A percentile compares a stretch with the other conserved stretches of the same genome.
Evolutionary conservation across 2,888 invertebrate genomes (phyloP).

Genomic region (Cistogaster globosa): DNA sequence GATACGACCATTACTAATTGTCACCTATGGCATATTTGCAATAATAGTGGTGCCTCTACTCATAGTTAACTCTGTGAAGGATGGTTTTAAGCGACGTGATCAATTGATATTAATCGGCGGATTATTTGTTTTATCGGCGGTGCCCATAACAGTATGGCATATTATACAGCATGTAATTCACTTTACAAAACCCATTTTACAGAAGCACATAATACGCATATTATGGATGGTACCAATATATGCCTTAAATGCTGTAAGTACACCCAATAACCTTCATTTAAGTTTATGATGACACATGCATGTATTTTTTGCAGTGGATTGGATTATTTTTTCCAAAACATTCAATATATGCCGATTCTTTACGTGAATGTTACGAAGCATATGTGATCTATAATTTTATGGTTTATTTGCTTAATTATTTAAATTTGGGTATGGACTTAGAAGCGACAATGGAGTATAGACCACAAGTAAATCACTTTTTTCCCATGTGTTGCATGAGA

Average conservation of each 20-base stretch:
- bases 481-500: constrained; percentile 95
- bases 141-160: constrained; percentile 97
- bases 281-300: background rate
- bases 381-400: constrained; percentile 99
- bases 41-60: constrained; percentile 93
- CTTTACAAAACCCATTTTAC: constrained; percentile 95
- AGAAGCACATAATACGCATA: constrained; percentile 97
- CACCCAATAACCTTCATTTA: background rate
- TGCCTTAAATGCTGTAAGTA: constrained; percentile 94
- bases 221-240: constrained; percentile 99
- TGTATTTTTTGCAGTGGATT: constrained; percentile 78
- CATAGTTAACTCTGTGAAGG: constrained; percentile 90
- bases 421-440: constrained; percentile 93
- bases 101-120: constrained; percentile 93
- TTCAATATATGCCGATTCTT: constrained; percentile 95
- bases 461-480: constrained; percentile 92
- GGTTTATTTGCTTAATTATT: constrained; percentile 95
- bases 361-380: constrained; percentile 98
- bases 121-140: constrained; percentile 94
- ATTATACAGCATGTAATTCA: constrained; percentile 97
- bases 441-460: constrained; percentile 91
- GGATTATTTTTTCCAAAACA: constrained; percentile 93
- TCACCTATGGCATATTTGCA: constrained; percentile 91
- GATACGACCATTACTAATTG: constrained; percentile 93
- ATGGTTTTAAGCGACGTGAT: constrained; percentile 90